These are phyloP conservation scores for Nipponacmea schrenckii DNA, from an alignment of 2,888 invertebrate species.

Conservation along the genomic window DNA sequence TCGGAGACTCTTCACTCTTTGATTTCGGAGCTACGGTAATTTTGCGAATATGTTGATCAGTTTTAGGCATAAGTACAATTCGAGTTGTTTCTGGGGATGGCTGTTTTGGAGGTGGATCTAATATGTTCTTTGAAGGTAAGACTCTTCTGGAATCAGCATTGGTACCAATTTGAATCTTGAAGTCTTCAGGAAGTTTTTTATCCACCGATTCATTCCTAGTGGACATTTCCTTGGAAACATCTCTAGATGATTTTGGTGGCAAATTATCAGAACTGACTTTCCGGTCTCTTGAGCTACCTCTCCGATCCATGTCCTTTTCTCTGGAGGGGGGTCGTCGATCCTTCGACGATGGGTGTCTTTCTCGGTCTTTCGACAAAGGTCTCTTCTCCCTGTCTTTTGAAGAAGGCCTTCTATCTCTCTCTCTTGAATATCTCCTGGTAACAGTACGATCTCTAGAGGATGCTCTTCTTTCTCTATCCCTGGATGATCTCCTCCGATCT, in stretches of 20 bases:
- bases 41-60: not conserved
- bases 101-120: not conserved
- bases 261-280: no score
- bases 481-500: not conserved
- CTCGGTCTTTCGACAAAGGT: not conserved
- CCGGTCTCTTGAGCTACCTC: no score
- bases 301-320: not conserved
- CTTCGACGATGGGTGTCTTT: not conserved
- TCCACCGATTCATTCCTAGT: not conserved
- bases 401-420: not conserved
- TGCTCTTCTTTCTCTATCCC: not conserved
- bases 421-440: not conserved
- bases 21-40: not conserved
- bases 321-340: not conserved
- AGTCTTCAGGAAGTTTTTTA: not conserved
- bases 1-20: not conserved
- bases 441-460: not conserved
- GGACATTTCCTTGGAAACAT: no score
- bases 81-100: not conserved
- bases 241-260: no score
- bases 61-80: constrained; percentile 3
- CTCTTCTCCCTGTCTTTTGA: not conserved
- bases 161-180: not conserved
- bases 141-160: not conserved
- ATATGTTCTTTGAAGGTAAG: not conserved